Evolutionary conservation across 2,888 invertebrate species (phyloP).

Genomic region (Gortyna flavago): DNA sequence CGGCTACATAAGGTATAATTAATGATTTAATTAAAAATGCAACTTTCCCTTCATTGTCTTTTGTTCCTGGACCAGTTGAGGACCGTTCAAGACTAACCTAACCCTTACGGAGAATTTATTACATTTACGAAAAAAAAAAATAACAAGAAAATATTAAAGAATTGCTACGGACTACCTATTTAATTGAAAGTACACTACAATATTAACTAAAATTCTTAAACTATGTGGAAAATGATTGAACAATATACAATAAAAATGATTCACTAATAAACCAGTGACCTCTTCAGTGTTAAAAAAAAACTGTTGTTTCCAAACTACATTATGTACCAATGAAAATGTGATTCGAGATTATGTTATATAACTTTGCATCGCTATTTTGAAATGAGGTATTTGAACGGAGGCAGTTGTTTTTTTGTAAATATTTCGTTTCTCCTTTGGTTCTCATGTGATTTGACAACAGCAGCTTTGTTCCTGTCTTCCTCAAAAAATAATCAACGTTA

Average conservation of each 20-base stretch:
- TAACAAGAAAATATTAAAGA: slow-evolving; percentile 88
- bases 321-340: slow-evolving; percentile 31
- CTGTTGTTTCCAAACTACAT: slow-evolving; percentile 68
- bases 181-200: slow-evolving; percentile 87
- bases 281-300: slow-evolving; percentile 65
- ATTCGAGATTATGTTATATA: slow-evolving; percentile 53
- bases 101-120: slow-evolving; percentile 85
- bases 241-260: slow-evolving; percentile 90
- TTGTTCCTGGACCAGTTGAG: slow-evolving; percentile 85
- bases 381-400: slow-evolving; percentile 81
- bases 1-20: slow-evolving; percentile 72
- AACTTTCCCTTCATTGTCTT: slow-evolving; percentile 89
- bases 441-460: slow-evolving; percentile 64
- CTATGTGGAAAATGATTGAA: slow-evolving; percentile 89
- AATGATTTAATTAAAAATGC: slow-evolving; percentile 82
- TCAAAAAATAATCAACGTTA: slow-evolving; percentile 69
- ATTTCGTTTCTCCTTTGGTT: slow-evolving; percentile 49
- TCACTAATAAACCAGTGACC: slow-evolving; percentile 87
- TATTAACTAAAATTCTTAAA: slow-evolving; percentile 88
- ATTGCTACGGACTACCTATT: slow-evolving; percentile 88
- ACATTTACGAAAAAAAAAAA: slow-evolving; percentile 86
- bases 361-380: slow-evolving; percentile 72
- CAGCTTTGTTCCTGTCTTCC: slow-evolving; percentile 55
- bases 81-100: slow-evolving; percentile 86
- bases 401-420: slow-evolving; percentile 65